Evolutionary conservation across 2,113 vertebrate species (phyloP), one percentile per base, ranked within the genome.

Genomic region (Heptranchias perlo): DNA sequence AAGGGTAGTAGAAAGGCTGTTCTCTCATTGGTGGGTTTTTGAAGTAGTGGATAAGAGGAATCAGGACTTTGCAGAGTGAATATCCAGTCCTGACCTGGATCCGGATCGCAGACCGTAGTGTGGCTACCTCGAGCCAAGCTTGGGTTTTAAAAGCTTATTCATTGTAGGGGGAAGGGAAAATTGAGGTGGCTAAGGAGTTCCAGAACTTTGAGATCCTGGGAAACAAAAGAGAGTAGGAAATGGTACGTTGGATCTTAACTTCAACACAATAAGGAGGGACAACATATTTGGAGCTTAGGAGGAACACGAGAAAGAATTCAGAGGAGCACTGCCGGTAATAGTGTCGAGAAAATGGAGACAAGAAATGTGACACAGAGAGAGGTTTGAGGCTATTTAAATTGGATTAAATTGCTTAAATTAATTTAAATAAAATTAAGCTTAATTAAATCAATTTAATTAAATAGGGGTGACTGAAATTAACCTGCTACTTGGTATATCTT

Each of bases 391-490:
- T 93, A 93, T 93, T 93, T 62, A 62, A 64, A 93, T 82, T 93
- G n/a, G 61, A 62, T 93, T 39, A 93, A 93, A 62, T 93, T 93
- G 58, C 89, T 62, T 93, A 62, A 93, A 93, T 93, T 64, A 62
- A 93, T 93, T 93, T 93, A 93, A 93, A 62, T 93, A 93, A 93
- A 93, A 62, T 93, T 93, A 25, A 62, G n/a, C 89, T 93, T 64
- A 62, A 93, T 93, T 93, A 93, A 93, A 93, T 93, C 89, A 93
- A 93, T 93, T 93, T 93, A 62, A 93, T 93, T 93, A 93, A 93
- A 62, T 93, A 21, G 54, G 89, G 89, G 89, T 44, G 58, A 62
- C 89, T 39, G 89, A 93, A 93, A 61, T 61, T 93, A 93, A 39
- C 89, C 58, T 93, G n/a, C 35, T 93, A 39, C 58, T 8, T 93